These are phyloP conservation scores for Siphlonurus alternatus DNA, from an alignment of 2,888 invertebrate genomes.

Conservation along the genomic window DNA sequence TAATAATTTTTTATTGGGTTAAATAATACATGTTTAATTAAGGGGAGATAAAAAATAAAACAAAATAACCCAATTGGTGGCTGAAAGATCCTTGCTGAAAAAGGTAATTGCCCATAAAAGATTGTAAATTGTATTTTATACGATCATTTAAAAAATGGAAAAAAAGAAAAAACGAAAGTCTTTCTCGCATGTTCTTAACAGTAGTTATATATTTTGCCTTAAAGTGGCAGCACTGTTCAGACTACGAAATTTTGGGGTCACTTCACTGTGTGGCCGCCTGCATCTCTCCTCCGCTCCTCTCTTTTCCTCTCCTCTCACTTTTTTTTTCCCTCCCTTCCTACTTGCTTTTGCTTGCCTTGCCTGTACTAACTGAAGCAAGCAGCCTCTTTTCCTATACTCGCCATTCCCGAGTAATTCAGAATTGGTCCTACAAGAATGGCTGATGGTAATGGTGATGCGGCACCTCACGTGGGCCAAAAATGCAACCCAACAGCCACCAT, in stretches of 20 bases:
- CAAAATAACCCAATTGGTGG: no score
- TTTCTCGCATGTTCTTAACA: no score
- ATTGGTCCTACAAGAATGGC: constrained; percentile 6
- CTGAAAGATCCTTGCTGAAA: no score
- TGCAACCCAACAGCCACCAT: constrained; percentile 33
- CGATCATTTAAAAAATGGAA: no score
- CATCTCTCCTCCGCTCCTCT: not conserved
- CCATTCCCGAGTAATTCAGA: not conserved
- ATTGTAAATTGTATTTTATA: no score
- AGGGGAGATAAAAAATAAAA: no score
- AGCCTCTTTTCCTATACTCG: not conserved
- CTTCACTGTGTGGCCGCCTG: not conserved
- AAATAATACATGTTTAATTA: no score
- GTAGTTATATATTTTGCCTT: not conserved
- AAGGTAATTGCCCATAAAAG: no score
- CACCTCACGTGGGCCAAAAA: constrained; percentile 9
- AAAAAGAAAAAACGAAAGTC: no score
- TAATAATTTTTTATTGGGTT: no score
- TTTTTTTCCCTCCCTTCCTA: not conserved
- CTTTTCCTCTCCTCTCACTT: not conserved
- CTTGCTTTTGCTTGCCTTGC: not conserved
- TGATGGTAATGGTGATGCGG: constrained; percentile 7
- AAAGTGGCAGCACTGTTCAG: not conserved
- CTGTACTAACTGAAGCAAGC: not conserved
- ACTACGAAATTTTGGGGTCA: not conserved